Base-by-base conservation (phyloP, 2,888 invertebrate genomes). In the Stictocephala bisonia region DNA sequence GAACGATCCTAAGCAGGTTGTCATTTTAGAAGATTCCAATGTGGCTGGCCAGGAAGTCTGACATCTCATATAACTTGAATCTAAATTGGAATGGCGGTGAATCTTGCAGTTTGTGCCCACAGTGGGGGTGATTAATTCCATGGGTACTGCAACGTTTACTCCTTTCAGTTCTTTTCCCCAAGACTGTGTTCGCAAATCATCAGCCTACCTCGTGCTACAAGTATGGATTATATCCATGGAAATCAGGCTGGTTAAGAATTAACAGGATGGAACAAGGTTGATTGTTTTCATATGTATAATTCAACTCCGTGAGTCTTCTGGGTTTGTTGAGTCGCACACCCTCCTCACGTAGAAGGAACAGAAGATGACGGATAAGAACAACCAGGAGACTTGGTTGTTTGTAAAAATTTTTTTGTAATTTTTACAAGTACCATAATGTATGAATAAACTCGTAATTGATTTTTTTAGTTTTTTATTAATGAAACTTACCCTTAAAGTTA, bases 91-190 rank as follows among this genome's bases (percentile, higher is more conserved):
- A n/a, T n/a, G n/a, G n/a, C n/a, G 50, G n/a, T 50, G 50, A 4
- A 2, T 9, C 20, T 50, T 24, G 11, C 50, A 50, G 3, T 20
- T 7, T n/a, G 9, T 15, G 4, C 20, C 15, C 13, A 11, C 4
- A 15, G 11, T 4, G 13, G 50, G 50, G 4, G 20, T 3, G 9
- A 56, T 22, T n/a, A 56, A 11, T 56, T 56, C 56, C 56, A 56
- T 56, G 29, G 56, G 56, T 2, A 26, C 27, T 9, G 56, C 27
- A 11, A 56, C 56, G 7, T 22, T 56, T 9, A 56, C 56, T 7
- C 56, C 56, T 26, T 26, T 56, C 56, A 56, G 26, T 2, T 56
- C 29, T 4, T 7, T 56, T 26, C 29, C 56, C 56, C 56, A 56
- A 3, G 56, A 26, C 1, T 22, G 7, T 56, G 9, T 24, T 26